Base-by-base conservation (phyloP, 2,113 vertebrate genomes). In the Psilopogon haemacephalus region DNA sequence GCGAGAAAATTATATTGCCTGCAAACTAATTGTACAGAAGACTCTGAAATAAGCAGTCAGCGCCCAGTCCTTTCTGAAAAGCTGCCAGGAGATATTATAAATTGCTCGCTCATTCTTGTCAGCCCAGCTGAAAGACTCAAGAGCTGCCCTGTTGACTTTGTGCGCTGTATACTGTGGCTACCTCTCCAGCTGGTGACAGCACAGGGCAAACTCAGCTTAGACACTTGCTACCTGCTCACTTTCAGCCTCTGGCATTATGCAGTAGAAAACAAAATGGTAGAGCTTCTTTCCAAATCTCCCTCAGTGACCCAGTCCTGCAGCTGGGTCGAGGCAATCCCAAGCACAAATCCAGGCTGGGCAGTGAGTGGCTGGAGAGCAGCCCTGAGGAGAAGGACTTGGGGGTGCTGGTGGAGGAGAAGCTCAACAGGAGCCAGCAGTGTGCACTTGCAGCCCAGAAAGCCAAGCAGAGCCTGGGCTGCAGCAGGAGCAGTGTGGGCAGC, bases 1-100 rank as follows among this genome's bases (percentile, higher is more conserved):
- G 96, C 96, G 96, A 97, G 97, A 96, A 97, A 97, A 97, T 97
- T 81, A 96, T 95, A 95, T 96, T 93, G 97, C 97, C 96, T 93
- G 91, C 94, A 95, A 98, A 97, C 97, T 97, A 96, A 97, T 97
- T 96, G 96, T 95, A 92, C 91, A 93, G 77, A 96, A 97, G 89
- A 89, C 72, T 96, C 95, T 92, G 93, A 97, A 97, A 93, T 96
- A 96, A 96, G 97, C 97, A 93, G 92, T 87, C 88, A 83, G 93
- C 76, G 89, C 79, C 95, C 76, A 77, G 86, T 94, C 85, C 87
- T 95, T 94, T 95, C 81, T 96, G 95, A 96, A 96, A 95, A 81
- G 56, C 79, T 60, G 72, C 96, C 97, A 97, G 95, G 84, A 97
- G 90, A 86, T 94, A 84, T 92, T 97, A 94, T 50, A 94, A 95